Evolutionary conservation across 2,888 invertebrate genomes (phyloP).

Genomic region (Synanthedon formicaeformis): DNA sequence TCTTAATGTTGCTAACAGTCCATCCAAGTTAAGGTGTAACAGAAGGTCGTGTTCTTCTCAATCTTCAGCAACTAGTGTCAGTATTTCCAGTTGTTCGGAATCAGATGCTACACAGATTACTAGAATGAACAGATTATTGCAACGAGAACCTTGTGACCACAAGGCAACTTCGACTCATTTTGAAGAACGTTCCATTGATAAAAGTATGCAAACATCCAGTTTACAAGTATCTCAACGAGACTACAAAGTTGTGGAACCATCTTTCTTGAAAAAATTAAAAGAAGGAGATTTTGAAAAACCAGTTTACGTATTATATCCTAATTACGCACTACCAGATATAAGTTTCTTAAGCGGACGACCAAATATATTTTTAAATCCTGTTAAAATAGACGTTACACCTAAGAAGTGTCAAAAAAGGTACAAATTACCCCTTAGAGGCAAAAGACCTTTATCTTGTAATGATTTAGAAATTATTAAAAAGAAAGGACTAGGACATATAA

Average conservation of each 20-base stretch:
- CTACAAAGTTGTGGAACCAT: conserved; percentile 75
- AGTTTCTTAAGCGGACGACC: conserved; percentile 77
- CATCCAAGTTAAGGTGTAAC: conserved; percentile 46
- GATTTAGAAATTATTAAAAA: conserved; percentile 85
- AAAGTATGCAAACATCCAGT: conserved; percentile 81
- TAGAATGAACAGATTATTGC: conserved; percentile 49
- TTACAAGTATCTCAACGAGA: conserved; percentile 59
- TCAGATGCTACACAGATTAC: conserved; percentile 67
- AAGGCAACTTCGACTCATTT: conserved; percentile 66
- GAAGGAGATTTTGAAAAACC: conserved; percentile 77
- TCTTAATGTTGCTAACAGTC: conserved; percentile 67
- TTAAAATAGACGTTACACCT: conserved; percentile 66
- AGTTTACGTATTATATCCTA: conserved; percentile 91
- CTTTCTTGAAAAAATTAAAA: conserved; percentile 77
- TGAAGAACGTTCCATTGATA: conserved; percentile 72
- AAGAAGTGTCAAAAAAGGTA: conserved; percentile 49
- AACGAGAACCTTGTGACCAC: conserved; percentile 48
- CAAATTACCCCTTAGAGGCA: conserved; percentile 48
- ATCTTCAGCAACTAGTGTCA: conserved; percentile 64
- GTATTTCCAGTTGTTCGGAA: conserved; percentile 67
- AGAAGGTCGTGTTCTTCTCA: conserved; percentile 59
- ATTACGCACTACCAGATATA: conserved; percentile 89
- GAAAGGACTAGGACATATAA: conserved; percentile 85
- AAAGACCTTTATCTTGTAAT: conserved; percentile 82
- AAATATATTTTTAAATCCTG: conserved; percentile 81